Evolutionary conservation across 2,888 invertebrate genomes (phyloP), one percentile per base, ranked within the genome.

Genomic region (Dysmachus trigonus): DNA sequence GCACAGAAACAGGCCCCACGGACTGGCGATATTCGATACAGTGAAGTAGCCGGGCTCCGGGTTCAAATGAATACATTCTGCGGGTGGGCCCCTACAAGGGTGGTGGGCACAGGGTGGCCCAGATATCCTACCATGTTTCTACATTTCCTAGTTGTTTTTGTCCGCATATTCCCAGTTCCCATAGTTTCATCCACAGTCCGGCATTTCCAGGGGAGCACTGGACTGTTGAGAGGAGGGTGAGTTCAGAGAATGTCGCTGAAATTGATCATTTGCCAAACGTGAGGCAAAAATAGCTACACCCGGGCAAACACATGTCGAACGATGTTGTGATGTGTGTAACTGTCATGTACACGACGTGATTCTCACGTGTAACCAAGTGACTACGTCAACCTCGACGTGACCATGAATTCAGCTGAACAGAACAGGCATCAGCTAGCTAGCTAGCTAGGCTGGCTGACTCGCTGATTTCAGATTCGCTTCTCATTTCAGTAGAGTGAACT

Each of bases 241-340:
- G 5, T 83, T 62, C 27, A 27, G 47, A 72, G 27, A 83, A 83
- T 72, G 83, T 72, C 83, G 72, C 41, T 71, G 71, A 74, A 85
- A 53, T 76, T 85, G 85, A 85, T 74, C 76, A 85, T 41, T 85
- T 35, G 85, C 85, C 85, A 85, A 76, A 85, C 51, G 38, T 76
- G 85, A 31, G 31, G 74, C 85, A 76, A 76, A 74, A 85, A 85
- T 85, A 85, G 85, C 38, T 27, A 76, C 76, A 38, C 53, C 22
- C 27, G n/a, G 53, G 38, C 22, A 27, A 76, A 76, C 76, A 85
- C 74, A 85, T 85, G 73, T 84, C 30, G 27, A 7, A 10, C 73
- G 10, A 7, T 47, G 31, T 51, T 15, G 35, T 74, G 27, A 74
- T 51, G 47, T 85, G 41, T 85, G 74, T 74, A 74, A 22, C 73